phyloP scores from a whole-genome alignment of 2,113 vertebrate genomes.

The Taurulus bubalis region DNA sequence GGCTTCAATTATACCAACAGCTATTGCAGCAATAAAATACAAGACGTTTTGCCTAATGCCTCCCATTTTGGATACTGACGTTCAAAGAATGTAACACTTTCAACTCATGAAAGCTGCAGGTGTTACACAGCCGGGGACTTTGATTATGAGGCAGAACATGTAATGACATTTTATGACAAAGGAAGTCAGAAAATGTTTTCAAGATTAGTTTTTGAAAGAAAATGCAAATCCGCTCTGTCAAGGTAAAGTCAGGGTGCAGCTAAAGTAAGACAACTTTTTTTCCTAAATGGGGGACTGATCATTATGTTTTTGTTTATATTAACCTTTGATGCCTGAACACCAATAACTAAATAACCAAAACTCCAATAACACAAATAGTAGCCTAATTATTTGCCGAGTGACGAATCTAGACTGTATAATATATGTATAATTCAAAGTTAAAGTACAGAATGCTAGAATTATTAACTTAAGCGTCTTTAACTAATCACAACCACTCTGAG shows the following conservation, averaged over 20 bases:
- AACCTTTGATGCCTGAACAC: too few species aligned
- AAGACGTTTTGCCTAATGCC: constrained; percentile 14
- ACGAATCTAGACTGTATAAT: too few species aligned
- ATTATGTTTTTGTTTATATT: too few species aligned
- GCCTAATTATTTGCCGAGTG: too few species aligned
- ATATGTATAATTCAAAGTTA: too few species aligned
- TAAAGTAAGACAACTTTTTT: background rate
- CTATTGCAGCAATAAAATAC: constrained; percentile 38
- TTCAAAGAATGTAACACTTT: constrained; percentile 27
- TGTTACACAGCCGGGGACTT: constrained; percentile 3
- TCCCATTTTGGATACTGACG: constrained; percentile 18
- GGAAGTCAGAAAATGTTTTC: background rate
- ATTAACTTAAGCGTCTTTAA: too few species aligned
- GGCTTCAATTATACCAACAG: constrained; percentile 21
- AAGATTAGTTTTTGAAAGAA: background rate
- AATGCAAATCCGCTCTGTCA: background rate
- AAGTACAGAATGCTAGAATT: too few species aligned
- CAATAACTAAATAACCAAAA: too few species aligned
- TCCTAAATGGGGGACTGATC: background rate
- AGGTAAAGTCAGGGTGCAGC: background rate
- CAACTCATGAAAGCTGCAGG: constrained; percentile 30
- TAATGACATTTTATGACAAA: constrained; percentile 11
- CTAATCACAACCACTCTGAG: too few species aligned
- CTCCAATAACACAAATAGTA: too few species aligned
- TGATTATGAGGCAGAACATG: constrained; percentile 4